Percentiles rank a stretch among this genome's conserved stretches.
Conservation (phyloP, 2,113 vertebrate genomes). For the Diphyllodes magnificus region DNA sequence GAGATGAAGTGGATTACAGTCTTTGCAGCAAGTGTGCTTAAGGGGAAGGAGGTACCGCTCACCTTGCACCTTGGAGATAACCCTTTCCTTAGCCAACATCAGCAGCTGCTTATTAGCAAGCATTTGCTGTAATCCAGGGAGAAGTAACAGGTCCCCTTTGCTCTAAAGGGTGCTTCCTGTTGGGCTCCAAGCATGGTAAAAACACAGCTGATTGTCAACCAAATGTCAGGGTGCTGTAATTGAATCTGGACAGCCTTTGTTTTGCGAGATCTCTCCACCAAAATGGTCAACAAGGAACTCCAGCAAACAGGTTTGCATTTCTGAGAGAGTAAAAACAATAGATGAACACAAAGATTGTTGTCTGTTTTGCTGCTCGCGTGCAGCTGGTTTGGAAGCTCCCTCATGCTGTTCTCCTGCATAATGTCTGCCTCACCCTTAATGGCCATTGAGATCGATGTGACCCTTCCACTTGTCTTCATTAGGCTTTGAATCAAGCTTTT, state of each 20-base stretch:
- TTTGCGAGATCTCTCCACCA: not conserved
- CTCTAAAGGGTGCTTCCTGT: not conserved
- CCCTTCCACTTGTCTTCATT: not conserved
- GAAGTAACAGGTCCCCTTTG: not conserved
- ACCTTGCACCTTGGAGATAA: not conserved
- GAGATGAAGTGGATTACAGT: not conserved
- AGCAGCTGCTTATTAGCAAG: not conserved
- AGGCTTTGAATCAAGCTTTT: not conserved
- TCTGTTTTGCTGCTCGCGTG: fast-evolving
- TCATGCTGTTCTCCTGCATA: not conserved
- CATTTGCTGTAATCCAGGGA: not conserved
- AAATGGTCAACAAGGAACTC: not conserved
- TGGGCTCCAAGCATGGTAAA: not conserved
- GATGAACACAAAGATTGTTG: not conserved
- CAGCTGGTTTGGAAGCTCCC: not conserved
- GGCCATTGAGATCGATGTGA: not conserved
- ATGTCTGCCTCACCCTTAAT: not conserved
- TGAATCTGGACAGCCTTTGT: not conserved
- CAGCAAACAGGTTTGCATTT: not conserved
- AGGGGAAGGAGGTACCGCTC: not conserved
- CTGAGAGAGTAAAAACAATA: not conserved
- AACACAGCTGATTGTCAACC: not conserved
- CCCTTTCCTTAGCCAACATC: not conserved
- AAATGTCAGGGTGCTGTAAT: not conserved
- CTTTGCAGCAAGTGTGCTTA: not conserved